These are phyloP conservation scores for Pseudomyrmex concolor DNA, from an alignment of 1,140 invertebrate species.

Conservation along the genomic window DNA sequence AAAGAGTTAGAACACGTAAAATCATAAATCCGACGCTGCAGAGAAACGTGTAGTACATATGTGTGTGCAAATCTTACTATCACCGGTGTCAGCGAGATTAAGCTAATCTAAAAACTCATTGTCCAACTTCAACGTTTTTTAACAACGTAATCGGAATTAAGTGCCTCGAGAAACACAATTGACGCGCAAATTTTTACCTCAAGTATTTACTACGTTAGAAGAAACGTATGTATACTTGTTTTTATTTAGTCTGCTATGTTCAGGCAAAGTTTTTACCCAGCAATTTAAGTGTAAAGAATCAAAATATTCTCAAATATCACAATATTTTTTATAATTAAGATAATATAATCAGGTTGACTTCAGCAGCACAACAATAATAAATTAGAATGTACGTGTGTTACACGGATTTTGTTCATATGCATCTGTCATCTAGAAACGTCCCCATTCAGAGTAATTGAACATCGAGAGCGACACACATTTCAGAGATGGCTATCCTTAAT, in stretches of 20 bases:
- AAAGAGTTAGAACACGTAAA: neutral
- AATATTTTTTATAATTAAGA: neutral
- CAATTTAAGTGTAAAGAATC: conserved; percentile 19
- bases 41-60: neutral
- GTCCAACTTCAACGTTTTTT: neutral
- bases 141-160: conserved; percentile 11
- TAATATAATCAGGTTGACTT: no score
- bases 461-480: conserved; percentile 20
- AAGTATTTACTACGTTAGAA: no score
- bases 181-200: neutral
- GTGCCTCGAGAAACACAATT: conserved; percentile 15
- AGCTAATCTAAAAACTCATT: conserved; percentile 40
- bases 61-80: conserved; percentile 45
- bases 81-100: conserved; percentile 53
- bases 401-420: neutral
- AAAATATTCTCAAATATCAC: conserved; percentile 1
- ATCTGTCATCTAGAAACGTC: conserved; percentile 19
- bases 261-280: conserved; percentile 9
- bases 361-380: no score
- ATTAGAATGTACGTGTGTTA: neutral
- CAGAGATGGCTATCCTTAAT: conserved; percentile 16
- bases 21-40: conserved; percentile 36
- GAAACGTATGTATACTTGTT: neutral
- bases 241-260: conserved; percentile 10
- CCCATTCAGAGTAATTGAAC: conserved; percentile 16